A percentile compares a stretch with the other conserved stretches of the same genome.
Evolutionary conservation across 2,113 vertebrate genomes (phyloP).

Genomic region (Heteronetta atricapilla): DNA sequence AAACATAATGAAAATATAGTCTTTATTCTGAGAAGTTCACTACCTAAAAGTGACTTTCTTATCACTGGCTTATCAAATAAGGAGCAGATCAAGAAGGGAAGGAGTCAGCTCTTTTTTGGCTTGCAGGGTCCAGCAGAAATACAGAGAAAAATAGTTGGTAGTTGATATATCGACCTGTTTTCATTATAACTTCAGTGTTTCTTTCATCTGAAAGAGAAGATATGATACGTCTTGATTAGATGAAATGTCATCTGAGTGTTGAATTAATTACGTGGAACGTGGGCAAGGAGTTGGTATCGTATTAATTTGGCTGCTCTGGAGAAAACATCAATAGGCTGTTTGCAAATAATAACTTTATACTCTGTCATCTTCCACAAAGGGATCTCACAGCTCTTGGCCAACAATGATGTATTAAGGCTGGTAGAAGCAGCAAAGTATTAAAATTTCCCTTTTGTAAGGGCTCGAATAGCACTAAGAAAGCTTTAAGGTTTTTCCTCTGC

Average conservation of each 20-base stretch:
- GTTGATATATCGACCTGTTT: slow-evolving; percentile 55
- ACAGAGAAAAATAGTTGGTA: not conserved
- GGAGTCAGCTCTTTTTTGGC: slow-evolving; percentile 12
- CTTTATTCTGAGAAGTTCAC: not conserved
- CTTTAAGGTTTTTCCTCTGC: not conserved
- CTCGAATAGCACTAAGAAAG: not conserved
- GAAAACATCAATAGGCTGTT: slow-evolving; percentile 13
- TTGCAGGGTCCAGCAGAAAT: not conserved
- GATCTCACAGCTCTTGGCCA: not conserved
- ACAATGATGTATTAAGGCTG: not conserved
- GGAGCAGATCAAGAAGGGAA: not conserved
- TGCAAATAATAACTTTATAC: not conserved
- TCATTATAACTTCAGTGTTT: slow-evolving; percentile 49
- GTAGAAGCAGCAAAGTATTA: not conserved
- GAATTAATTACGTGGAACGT: slow-evolving; percentile 40
- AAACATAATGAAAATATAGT: not conserved
- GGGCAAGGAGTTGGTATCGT: slow-evolving; percentile 5
- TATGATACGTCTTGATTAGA: slow-evolving; percentile 70
- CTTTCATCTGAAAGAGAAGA: slow-evolving; percentile 58
- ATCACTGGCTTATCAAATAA: not conserved
- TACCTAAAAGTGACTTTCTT: not conserved
- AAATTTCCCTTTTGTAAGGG: not conserved
- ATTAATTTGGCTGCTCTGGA: slow-evolving; percentile 36
- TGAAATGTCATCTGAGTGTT: slow-evolving; percentile 45
- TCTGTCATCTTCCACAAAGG: not conserved